Conservation (phyloP, 2,113 vertebrate species). For the Protobothrops mucrosquamatus region DNA sequence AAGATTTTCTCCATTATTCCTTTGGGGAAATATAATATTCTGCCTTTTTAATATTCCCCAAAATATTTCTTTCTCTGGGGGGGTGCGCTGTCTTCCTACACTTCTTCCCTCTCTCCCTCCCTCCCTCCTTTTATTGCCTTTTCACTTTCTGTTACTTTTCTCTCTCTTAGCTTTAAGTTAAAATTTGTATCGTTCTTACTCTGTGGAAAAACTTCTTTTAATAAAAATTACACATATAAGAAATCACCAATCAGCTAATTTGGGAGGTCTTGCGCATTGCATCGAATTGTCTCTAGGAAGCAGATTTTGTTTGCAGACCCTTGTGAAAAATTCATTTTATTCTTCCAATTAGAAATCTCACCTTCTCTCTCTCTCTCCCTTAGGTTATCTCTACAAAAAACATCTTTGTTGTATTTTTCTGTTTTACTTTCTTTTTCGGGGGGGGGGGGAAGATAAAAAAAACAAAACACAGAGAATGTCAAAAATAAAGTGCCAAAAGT, state of each 20-base stretch:
- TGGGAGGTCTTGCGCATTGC: neutral
- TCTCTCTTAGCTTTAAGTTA: neutral
- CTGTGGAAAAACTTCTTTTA: neutral
- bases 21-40: too few relatives aligned
- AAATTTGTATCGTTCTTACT: neutral
- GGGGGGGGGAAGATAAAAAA: neutral
- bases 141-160: neutral
- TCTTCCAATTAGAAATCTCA: neutral
- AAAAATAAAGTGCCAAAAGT: neutral
- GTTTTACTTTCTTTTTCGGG: neutral
- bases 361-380: conserved; percentile 12
- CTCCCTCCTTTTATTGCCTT: neutral
- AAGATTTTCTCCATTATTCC: too few relatives aligned
- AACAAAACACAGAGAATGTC: neutral
- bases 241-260: conserved; percentile 40
- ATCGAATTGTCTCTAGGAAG: neutral
- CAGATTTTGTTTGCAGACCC: neutral
- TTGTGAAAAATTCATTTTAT: neutral
- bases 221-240: neutral
- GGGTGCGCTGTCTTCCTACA: neutral
- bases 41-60: too few relatives aligned
- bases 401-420: neutral
- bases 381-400: conserved; percentile 38
- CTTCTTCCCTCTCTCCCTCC: too few relatives aligned
- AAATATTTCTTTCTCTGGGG: too few relatives aligned